These are phyloP conservation scores for Prorops nasuta DNA, from an alignment of 1,140 invertebrate genomes.

Conservation along the genomic window DNA sequence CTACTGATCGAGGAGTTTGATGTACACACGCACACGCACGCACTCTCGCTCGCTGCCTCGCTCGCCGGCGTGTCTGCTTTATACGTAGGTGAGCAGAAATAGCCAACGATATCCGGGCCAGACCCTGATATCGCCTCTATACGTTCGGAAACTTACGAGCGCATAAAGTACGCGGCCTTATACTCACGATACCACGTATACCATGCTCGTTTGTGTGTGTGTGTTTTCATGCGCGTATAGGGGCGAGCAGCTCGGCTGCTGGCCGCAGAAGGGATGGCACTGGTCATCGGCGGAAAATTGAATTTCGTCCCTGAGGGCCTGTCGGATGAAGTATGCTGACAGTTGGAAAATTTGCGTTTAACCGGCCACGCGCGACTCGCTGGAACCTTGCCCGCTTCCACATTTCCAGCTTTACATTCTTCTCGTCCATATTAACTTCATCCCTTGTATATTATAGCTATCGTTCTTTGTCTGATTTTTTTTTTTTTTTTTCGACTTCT, in stretches of 20 bases:
- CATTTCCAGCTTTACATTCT: no score
- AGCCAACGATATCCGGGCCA: no score
- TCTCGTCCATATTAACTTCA: no score
- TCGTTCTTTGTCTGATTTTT: no score
- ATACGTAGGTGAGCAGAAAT: not conserved
- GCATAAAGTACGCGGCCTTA: slow-evolving; percentile 48
- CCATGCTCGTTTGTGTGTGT: slow-evolving; percentile 13
- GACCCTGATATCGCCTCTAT: slow-evolving; percentile 26
- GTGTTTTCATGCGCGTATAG: not conserved
- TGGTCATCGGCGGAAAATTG: slow-evolving; percentile 56
- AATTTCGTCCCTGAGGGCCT: slow-evolving; percentile 52
- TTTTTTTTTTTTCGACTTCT: no score
- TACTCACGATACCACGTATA: no score
- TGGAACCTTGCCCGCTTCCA: no score
- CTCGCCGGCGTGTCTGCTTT: no score
- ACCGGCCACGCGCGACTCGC: slow-evolving; percentile 22
- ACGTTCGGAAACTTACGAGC: slow-evolving; percentile 48
- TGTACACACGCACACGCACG: not conserved
- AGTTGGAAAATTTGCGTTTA: slow-evolving; percentile 42
- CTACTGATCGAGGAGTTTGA: not conserved
- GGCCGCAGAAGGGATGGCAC: slow-evolving; percentile 33
- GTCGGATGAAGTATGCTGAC: slow-evolving; percentile 50
- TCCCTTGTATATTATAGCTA: no score
- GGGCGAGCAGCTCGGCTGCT: slow-evolving; percentile 11
- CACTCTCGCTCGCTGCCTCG: no score